Base-by-base conservation (phyloP, 2,888 invertebrate species). In the Brachynemurus nebulosus region DNA sequence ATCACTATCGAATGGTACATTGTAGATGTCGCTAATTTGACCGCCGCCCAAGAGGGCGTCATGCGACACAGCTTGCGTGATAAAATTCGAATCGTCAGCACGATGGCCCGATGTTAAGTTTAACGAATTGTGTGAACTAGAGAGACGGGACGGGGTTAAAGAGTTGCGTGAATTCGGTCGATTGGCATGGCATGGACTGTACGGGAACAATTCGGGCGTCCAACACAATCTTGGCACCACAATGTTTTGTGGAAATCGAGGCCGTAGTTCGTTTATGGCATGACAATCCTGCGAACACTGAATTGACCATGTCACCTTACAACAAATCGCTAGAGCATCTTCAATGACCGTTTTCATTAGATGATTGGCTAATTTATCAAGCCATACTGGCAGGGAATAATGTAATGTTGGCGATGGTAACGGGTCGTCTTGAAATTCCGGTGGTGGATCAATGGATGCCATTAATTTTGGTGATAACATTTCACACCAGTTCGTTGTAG, bases 21-120 rank as follows among this genome's bases (percentile, higher is more conserved):
- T 88, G 61, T 88, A 88, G 71, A 88, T 78, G 61, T 86, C 86
- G 27, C 78, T 78, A 47, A 86, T 86, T 57, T 84, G 82, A 49
- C 79, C 76, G 49, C 78, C 72, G 4, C 65, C 58, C 8, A 73
- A 69, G 27, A 88, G 67, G 2, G 85, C 81, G 58, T 88, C 88
- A 58, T 88, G 88, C 1, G 86, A 88, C 69, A 88, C 86, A 23
- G 88, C 88, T 58, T 86, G 86, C 1, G 86, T 88, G 51, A 88
- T 88, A 59, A 88, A 88, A 58, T 78, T 85, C 16, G 86, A 86
- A 60, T 88, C 88, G 57, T 86, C 86, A 2, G 74, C 78, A 64
- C 80, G 82, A 55, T 83, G 80, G 47, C 80, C 75, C 16, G 76
- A 74, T 12, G 73, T 71, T 34, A 74, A 69, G 50, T 81, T 77